A percentile compares a stretch with the other conserved stretches of the same genome.
Conservation (phyloP, 2,113 vertebrate species). For the Cardinalis cardinalis region DNA sequence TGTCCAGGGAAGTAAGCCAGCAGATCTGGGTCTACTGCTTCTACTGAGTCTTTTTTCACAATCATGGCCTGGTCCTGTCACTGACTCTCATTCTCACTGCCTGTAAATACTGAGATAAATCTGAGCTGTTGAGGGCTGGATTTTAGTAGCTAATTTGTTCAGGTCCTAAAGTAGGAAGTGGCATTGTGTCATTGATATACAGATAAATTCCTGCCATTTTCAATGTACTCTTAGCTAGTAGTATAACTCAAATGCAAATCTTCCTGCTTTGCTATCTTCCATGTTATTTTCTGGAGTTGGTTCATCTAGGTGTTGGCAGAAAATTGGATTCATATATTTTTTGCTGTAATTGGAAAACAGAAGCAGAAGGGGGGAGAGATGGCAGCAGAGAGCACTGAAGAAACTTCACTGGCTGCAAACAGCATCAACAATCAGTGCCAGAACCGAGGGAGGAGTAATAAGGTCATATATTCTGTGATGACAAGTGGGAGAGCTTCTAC, state of each 20-base stretch:
- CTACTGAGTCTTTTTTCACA: background rate
- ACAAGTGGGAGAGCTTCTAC: constrained; percentile 54
- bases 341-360: constrained; percentile 13
- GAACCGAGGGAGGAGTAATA: constrained; percentile 35
- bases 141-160: background rate
- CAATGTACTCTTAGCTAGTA: background rate
- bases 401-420: constrained; percentile 48
- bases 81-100: background rate
- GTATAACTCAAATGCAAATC: background rate
- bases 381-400: constrained; percentile 9
- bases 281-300: background rate
- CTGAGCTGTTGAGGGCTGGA: background rate
- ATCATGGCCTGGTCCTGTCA: background rate
- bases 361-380: constrained; percentile 12
- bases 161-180: background rate
- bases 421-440: constrained; percentile 14
- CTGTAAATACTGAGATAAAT: constrained; percentile 13
- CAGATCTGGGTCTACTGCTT: background rate
- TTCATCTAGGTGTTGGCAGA: background rate
- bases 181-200: background rate
- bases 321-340: background rate
- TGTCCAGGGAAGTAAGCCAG: background rate
- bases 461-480: constrained; percentile 55
- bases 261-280: background rate
- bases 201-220: background rate